Conservation (phyloP, 2,888 invertebrate species). For the Dusona sp. region DNA sequence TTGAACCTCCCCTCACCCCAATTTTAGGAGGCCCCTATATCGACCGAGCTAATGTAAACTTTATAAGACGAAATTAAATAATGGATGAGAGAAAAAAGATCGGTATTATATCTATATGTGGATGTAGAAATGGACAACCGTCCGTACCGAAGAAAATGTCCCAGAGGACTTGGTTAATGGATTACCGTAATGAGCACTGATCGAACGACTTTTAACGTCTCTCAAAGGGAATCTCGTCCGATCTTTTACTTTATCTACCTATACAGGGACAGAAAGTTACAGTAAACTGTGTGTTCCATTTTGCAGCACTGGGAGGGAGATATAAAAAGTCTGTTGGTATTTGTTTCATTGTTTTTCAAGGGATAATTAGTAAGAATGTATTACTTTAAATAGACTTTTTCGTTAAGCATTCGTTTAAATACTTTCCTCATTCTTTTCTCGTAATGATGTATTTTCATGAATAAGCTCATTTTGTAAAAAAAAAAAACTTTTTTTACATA, state of each 20-base stretch:
- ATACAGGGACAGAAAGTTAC: slow-evolving; percentile 12
- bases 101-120: background rate
- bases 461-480: no score
- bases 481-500: background rate
- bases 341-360: background rate
- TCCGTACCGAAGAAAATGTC: background rate
- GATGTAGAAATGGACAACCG: background rate
- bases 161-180: slow-evolving; percentile 61
- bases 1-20: slow-evolving; percentile 29
- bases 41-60: slow-evolving; percentile 53
- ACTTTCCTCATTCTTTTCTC: no score
- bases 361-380: background rate
- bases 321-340: background rate
- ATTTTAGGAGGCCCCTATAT: slow-evolving; percentile 44
- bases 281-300: background rate
- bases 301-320: background rate
- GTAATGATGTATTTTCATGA: no score
- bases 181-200: slow-evolving; percentile 63
- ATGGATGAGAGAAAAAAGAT: slow-evolving; percentile 51
- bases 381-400: background rate
- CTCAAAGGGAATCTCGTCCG: slow-evolving; percentile 40
- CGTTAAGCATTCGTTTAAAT: no score
- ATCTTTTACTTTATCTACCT: slow-evolving; percentile 23
- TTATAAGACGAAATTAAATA: slow-evolving; percentile 65
- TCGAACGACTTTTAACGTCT: slow-evolving; percentile 67